Evolutionary conservation across 2,797 vertebrate species (phyloP).

Genomic region (Anguilla anguilla): DNA sequence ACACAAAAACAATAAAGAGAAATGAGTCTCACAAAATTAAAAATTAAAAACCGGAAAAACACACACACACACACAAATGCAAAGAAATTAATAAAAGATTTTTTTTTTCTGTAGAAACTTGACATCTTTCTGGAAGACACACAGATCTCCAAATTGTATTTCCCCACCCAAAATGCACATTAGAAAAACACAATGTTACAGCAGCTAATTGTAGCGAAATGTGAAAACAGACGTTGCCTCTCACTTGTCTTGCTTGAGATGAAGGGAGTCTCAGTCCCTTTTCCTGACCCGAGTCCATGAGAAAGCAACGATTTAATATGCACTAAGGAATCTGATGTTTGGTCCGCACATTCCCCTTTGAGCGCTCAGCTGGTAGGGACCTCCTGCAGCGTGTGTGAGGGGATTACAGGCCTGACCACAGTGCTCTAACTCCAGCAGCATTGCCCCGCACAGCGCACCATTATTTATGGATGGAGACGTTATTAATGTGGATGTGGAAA

Average conservation of each 20-base stretch:
- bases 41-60: too few species aligned
- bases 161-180: not conserved
- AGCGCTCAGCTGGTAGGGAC: not conserved
- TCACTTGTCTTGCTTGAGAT: not conserved
- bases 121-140: too few species aligned
- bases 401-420: not conserved
- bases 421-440: not conserved
- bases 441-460: constrained; percentile 24
- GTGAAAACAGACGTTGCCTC: not conserved
- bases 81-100: too few species aligned
- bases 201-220: not conserved
- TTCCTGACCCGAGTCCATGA: not conserved
- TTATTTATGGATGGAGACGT: constrained; percentile 54
- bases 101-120: not conserved
- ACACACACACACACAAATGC: too few species aligned
- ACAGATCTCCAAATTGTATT: not conserved
- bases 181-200: not conserved
- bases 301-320: not conserved
- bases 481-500: constrained; percentile 53
- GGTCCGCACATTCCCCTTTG: not conserved
- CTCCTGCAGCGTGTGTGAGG: not conserved
- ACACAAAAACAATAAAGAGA: too few species aligned
- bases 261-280: not conserved
- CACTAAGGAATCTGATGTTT: constrained; percentile 9
- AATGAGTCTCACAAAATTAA: too few species aligned